Evolutionary conservation across 2,113 vertebrate genomes (phyloP).

Genomic region (Varanus salvator): DNA sequence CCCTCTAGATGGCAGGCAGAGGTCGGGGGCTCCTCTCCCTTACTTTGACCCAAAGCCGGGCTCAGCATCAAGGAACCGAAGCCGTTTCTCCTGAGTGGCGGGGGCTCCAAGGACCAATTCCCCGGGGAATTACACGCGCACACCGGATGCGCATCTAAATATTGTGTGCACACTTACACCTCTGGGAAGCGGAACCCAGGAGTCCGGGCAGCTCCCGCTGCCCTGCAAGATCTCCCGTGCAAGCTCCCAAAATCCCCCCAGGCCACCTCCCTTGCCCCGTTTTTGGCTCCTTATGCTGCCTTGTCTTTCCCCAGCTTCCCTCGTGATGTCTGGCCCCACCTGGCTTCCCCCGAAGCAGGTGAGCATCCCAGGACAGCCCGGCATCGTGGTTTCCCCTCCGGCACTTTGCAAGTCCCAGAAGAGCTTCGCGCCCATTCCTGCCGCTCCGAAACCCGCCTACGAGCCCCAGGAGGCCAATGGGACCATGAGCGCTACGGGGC

Average conservation of each 20-base stretch:
- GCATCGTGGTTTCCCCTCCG: conserved; percentile 71
- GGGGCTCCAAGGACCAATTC: too few relatives aligned
- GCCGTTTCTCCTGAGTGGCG: background rate
- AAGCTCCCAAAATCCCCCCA: background rate
- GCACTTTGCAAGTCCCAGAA: conserved; percentile 76
- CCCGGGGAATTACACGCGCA: too few relatives aligned
- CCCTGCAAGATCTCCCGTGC: background rate
- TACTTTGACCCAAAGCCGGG: background rate
- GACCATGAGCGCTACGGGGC: conserved; percentile 50
- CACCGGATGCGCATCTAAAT: background rate
- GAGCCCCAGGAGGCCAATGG: conserved; percentile 75
- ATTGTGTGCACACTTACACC: background rate
- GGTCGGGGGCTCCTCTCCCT: too few relatives aligned
- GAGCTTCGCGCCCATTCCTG: conserved; percentile 58
- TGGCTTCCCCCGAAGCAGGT: conserved; percentile 83
- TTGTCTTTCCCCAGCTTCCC: background rate
- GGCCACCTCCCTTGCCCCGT: too few relatives aligned
- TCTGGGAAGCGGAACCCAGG: background rate
- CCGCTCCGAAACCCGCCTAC: conserved; percentile 62
- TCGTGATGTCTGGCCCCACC: conserved; percentile 81
- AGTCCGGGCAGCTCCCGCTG: background rate
- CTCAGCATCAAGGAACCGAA: background rate
- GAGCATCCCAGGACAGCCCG: conserved; percentile 46
- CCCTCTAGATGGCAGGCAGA: background rate
- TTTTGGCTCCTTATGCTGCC: background rate